Evolutionary conservation across 2,888 invertebrate genomes (phyloP), one percentile per base, ranked within the genome.

Genomic region (Microctonus hyperodae): DNA sequence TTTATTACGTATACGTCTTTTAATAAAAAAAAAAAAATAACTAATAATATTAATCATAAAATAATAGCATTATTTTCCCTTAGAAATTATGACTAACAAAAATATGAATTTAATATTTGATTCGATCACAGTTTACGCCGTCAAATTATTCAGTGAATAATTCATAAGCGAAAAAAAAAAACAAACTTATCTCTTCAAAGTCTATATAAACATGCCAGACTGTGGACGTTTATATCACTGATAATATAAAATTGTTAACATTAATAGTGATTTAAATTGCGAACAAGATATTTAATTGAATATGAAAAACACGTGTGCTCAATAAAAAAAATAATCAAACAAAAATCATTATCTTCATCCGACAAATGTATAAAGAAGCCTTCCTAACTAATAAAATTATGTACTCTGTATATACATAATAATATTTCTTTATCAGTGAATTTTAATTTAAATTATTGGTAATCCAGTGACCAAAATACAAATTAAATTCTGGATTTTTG

Each of bases 311-410:
- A 44, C 44, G 16, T 44, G 16, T 44, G 44, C 6, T 7, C 16
- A n/a, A 44, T 44, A 9, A 48, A 31, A 60, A 44, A 1, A 33
- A 28, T 20, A 65, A 11, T 44, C 6, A 25, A 31, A 40, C n/a
- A 20, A 9, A 40, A 65, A 64, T 48, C 31, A 37, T 59, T 53
- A 37, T 59, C 59, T 37, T 7, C 16, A 1, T 16, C 59, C 51
- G 40, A 53, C 25, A 59, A 55, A 48, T 65, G 22, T 23, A 23
- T 28, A 40, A 22, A 58, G 40, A 35, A 56, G n/a, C 50, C 25
- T 2, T 44, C 20, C 5, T 5, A n/a, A 44, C 28, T 28, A 7
- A 28, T 7, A 7, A 3, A 28, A 3, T 3, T 7, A 28, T 7
- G 28, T 7, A 28, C 7, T 3, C 28, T 28, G 7, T 37, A 37